Evolutionary conservation across 2,113 vertebrate genomes (phyloP).

Genomic region (Ictidomys tridecemlineatus): DNA sequence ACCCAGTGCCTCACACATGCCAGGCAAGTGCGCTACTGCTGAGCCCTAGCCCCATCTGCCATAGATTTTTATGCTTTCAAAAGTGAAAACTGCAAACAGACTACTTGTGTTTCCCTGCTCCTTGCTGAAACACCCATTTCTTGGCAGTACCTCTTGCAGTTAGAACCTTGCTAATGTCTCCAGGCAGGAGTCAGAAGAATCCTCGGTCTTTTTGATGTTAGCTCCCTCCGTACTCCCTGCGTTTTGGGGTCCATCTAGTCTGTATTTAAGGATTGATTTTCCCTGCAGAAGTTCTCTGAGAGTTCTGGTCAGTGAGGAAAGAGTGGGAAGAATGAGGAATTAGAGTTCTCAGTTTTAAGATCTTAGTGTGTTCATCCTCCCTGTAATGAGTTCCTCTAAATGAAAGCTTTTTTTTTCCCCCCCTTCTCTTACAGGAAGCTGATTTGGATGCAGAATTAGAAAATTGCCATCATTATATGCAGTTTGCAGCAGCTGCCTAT

Average conservation of each 20-base stretch:
- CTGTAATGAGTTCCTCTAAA: not conserved
- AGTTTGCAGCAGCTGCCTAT: conserved; percentile 95
- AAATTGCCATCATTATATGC: conserved; percentile 94
- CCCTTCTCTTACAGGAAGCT: conserved; percentile 85
- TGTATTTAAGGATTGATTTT: not conserved
- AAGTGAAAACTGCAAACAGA: not conserved
- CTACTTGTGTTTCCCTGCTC: not conserved
- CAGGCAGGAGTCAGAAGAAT: not conserved
- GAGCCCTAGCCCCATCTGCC: not conserved
- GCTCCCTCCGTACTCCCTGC: fast-evolving
- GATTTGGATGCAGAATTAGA: conserved; percentile 94
- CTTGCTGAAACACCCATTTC: not conserved
- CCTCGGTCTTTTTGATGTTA: not conserved
- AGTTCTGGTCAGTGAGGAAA: not conserved
- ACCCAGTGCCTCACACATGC: too few relatives aligned
- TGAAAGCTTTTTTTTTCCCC: not conserved
- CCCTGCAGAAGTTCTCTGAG: not conserved
- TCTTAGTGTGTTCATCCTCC: not conserved
- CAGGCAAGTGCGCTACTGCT: too few relatives aligned
- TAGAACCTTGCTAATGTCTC: not conserved
- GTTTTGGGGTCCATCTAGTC: not conserved
- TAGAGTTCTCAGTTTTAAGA: not conserved
- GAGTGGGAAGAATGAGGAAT: too few relatives aligned
- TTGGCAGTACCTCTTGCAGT: too few relatives aligned
- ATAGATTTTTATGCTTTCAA: not conserved